These are phyloP conservation scores for Diglossa cyanea DNA, from an alignment of 2,797 vertebrate genomes.

Conservation along the genomic window DNA sequence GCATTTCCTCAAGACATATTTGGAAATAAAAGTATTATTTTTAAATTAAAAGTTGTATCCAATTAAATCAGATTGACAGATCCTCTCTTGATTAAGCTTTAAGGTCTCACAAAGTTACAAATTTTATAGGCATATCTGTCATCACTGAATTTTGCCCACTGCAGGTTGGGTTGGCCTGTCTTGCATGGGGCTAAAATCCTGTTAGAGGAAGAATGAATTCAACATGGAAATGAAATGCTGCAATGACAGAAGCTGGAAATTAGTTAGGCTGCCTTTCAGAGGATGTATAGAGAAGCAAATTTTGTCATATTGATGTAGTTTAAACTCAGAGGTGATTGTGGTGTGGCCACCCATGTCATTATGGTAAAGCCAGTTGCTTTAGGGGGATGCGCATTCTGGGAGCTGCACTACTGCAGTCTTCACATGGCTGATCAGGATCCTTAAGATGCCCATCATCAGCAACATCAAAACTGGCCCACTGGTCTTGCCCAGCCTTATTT, in stretches of 20 bases:
- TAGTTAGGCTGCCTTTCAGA: background rate
- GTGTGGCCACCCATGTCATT: background rate
- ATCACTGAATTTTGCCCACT: background rate
- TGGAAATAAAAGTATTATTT: background rate
- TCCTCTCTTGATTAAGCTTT: background rate
- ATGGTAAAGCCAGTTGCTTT: background rate
- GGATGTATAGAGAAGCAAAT: background rate
- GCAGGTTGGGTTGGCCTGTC: background rate
- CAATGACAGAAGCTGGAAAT: background rate
- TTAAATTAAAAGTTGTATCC: background rate
- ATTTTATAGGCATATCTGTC: background rate
- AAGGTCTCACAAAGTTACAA: background rate
- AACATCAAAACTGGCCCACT: background rate
- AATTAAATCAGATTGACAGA: background rate
- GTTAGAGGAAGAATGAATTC: background rate
- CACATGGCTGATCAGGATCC: background rate
- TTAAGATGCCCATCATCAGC: accelerated
- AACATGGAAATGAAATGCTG: background rate
- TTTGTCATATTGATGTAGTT: accelerated
- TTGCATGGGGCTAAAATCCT: background rate
- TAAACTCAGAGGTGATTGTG: background rate
- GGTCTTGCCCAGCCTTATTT: background rate
- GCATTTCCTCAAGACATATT: background rate
- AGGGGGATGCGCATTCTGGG: background rate
- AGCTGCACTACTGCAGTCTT: background rate